Base-by-base conservation (phyloP, 2,113 vertebrate genomes). In the Pontoporia blainvillei region DNA sequence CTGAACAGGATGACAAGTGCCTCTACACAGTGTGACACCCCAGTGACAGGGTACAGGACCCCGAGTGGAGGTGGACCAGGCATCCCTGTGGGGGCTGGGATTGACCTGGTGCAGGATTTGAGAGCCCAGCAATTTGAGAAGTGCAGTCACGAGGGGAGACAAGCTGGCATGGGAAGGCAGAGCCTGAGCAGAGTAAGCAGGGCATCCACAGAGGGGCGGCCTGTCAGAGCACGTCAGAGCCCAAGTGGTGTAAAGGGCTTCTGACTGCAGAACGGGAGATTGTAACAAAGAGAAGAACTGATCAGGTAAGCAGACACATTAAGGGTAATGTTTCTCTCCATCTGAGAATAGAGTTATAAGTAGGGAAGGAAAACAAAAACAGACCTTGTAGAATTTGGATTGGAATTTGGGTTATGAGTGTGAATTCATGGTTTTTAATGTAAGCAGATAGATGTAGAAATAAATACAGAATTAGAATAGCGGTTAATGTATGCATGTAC, bases 1-100 rank as follows among this genome's bases (percentile, higher is more conserved):
- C 57, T 49, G 7, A 10, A 13, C 29, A 66, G 2, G 20, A 57
- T 61, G 57, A 23, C 34, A 17, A n/a, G 14, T 5, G 0, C 14
- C 3, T 8, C 25, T n/a, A 5, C 39, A 34, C 36, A 23, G 29
- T 14, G 20, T 4, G 12, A 31, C 34, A 21, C 62, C 13, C 10
- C 52, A n/a, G 12, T 12, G 41, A 18, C 57, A 29, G 11, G 31
- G 18, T 6, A 12, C n/a, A 23, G 31, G 21, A 29, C 67, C 27
- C 69, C 5, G 2, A 4, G 1, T 29, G 59, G 59, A 29, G 29
- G 20, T 15, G 11, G 29, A 5, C 61, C 31, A 4, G 57, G 14
- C 5, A 5, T 21, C 54, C 36, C n/a, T 1, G 2, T 18, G 27
- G 0, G 1, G 44, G 9, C n/a, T n/a, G 39, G 25, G 29, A 34